Base-by-base conservation (phyloP, 2,113 vertebrate genomes). In the Ophthalmolycus amberensis region DNA sequence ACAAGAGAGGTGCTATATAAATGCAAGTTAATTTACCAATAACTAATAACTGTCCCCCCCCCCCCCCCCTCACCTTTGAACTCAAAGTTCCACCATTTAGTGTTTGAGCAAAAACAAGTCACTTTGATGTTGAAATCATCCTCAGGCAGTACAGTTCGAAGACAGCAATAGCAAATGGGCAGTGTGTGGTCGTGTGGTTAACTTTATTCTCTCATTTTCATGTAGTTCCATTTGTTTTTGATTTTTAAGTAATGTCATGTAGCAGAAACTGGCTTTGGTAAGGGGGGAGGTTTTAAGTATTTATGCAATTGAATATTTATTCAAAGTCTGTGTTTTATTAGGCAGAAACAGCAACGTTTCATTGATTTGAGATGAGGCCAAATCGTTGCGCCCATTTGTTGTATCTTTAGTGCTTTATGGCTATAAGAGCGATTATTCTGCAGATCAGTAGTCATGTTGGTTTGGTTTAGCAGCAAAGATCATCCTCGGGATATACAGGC, bases 381-480 rank as follows among this genome's bases (percentile, higher is more conserved):
- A 65, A 62, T 32, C 46, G 14, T 60, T 66, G 5, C 18, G n/a
- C 15, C 38, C 38, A 18, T 46, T 71, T 75, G 29, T 79, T 34
- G 46, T 11, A 67, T 72, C 63, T 69, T 69, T 70, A 65, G 15
- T 10, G 58, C 64, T 74, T 71, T 37, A 56, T 50, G 46, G n/a
- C 11, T 25, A 25, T 37, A 67, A 44, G 11, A 14, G 32, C 37
- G 29, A 83, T 83, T 52, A 74, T 12, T 58, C 9, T 66, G 58
- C 44, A 48, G 48, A 67, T 76, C 29, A 27, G 74, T 52, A 37
- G 38, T 58, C 74, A 69, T 75, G 70, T 69, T 75, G 56, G 72
- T 77, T 78, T 58, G 27, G 29, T 78, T 79, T n/a, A 54, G 76
- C 60, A 34, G 68, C 70, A 63, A 7, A 71, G 27, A 84, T 77